Evolutionary conservation across 2,113 vertebrate genomes (phyloP).

Genomic region (Ochotona princeps): DNA sequence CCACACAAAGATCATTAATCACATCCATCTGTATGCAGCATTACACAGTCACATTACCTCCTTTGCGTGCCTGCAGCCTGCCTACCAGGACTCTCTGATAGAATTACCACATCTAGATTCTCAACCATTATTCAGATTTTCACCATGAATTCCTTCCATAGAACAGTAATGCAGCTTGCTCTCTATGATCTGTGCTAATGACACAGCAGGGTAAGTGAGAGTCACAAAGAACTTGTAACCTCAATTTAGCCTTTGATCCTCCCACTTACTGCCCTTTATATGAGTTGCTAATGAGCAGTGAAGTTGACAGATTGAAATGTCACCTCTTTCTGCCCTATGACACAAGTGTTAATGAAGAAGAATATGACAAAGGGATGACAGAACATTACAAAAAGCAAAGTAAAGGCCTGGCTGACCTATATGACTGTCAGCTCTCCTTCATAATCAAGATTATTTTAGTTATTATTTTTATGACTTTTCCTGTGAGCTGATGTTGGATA

Average conservation of each 20-base stretch:
- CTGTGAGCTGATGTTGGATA: constrained; percentile 24
- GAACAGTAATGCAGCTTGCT: not conserved
- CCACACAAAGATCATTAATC: constrained; percentile 45
- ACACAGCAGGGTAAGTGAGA: constrained; percentile 40
- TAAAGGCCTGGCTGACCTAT: constrained; percentile 57
- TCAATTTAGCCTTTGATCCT: constrained; percentile 63
- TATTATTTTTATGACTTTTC: constrained; percentile 49
- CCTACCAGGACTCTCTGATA: not conserved
- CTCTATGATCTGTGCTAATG: constrained; percentile 58
- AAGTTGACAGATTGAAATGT: constrained; percentile 76
- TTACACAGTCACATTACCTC: constrained; percentile 58
- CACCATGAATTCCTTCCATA: not conserved
- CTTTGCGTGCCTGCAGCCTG: not conserved
- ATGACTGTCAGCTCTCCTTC: constrained; percentile 46
- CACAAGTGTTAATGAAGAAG: constrained; percentile 65
- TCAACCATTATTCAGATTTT: constrained; percentile 38
- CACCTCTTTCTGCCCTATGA: constrained; percentile 62
- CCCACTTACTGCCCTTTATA: constrained; percentile 39
- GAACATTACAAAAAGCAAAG: constrained; percentile 46
- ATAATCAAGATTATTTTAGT: constrained; percentile 63
- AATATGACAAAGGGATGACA: constrained; percentile 60
- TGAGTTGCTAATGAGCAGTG: constrained; percentile 68
- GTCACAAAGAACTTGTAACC: constrained; percentile 32
- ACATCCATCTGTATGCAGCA: constrained; percentile 59
- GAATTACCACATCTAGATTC: constrained; percentile 13